phyloP scores from a whole-genome alignment of 2,888 invertebrate genomes.

The Phyto melanocephala region DNA sequence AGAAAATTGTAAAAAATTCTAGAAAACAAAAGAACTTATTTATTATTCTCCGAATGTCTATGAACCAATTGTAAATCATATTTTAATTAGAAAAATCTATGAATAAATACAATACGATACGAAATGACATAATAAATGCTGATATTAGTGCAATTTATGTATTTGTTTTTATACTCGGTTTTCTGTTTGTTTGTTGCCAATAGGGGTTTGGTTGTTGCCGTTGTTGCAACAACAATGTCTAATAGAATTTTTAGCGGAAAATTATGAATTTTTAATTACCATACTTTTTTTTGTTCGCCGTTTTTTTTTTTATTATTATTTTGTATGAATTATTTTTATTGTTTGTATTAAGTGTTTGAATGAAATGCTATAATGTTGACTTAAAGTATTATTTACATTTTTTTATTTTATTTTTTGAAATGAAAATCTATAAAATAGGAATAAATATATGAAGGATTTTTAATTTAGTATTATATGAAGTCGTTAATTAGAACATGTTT shows the following conservation, averaged over 20 bases:
- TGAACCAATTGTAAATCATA: conserved; percentile 64
- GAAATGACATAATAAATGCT: conserved; percentile 45
- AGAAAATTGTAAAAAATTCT: background rate
- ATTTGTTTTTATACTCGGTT: conserved; percentile 11
- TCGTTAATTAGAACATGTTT: background rate
- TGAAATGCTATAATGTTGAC: conserved; percentile 18
- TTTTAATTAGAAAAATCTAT: conserved; percentile 65
- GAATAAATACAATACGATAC: conserved; percentile 56
- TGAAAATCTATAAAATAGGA: background rate
- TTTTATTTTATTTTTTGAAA: background rate
- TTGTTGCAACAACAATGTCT: conserved; percentile 25
- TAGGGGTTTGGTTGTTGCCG: conserved; percentile 27
- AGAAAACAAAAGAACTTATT: conserved; percentile 45
- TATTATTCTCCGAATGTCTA: conserved; percentile 48
- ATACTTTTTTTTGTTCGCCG: conserved; percentile 1
- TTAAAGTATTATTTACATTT: conserved; percentile 38
- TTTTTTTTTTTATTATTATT: background rate
- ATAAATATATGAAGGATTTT: background rate
- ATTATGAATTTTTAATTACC: conserved; percentile 63
- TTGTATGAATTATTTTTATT: conserved; percentile 47
- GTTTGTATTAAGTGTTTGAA: conserved; percentile 33
- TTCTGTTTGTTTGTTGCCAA: conserved; percentile 34
- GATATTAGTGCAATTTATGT: conserved; percentile 51
- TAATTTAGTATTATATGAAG: background rate
- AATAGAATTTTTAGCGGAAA: conserved; percentile 61